phyloP scores from a whole-genome alignment of 2,113 vertebrate species.

The Nymphicus hollandicus region DNA sequence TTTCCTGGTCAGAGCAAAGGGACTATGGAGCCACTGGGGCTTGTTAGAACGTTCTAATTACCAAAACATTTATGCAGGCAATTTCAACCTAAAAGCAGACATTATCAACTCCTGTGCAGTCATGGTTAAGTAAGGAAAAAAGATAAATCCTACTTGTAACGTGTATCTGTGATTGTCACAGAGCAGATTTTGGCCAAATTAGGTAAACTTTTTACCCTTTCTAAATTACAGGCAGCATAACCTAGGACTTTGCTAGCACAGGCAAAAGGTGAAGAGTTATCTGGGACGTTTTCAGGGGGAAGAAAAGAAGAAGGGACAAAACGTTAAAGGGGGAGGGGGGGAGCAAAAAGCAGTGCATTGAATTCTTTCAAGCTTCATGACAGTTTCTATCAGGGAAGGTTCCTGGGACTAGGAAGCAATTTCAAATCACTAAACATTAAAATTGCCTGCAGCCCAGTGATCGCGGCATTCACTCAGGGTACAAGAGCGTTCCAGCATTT shows the following conservation, averaged over 20 bases:
- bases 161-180: background rate
- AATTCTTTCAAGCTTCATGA: background rate
- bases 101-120: constrained; percentile 12
- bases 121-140: background rate
- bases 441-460: constrained; percentile 5
- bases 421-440: background rate
- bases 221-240: background rate
- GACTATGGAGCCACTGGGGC: constrained; percentile 34
- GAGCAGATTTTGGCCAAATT: background rate
- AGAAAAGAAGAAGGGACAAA: background rate
- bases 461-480: background rate
- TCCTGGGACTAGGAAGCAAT: background rate
- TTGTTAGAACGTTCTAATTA: constrained; percentile 40
- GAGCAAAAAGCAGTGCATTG: background rate
- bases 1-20: constrained; percentile 26
- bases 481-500: background rate
- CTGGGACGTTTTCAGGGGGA: background rate
- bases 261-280: background rate
- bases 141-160: background rate
- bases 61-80: constrained; percentile 6
- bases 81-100: constrained; percentile 28
- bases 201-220: background rate
- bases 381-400: background rate
- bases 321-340: background rate
- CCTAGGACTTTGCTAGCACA: background rate